Evolutionary conservation across 2,113 vertebrate species (phyloP).

Genomic region (Drymodes brunneopygia): DNA sequence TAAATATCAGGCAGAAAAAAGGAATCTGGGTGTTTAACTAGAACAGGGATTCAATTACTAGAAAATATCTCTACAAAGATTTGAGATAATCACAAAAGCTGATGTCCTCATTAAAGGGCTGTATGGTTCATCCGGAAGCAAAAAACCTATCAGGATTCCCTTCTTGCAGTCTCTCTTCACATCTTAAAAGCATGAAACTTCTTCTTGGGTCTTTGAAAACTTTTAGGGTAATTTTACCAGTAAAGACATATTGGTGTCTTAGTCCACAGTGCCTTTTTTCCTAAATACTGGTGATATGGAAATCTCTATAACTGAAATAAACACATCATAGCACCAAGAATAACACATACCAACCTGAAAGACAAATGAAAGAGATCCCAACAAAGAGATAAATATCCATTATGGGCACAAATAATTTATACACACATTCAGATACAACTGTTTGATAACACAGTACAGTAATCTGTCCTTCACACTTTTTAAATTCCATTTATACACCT

Average conservation of each 20-base stretch:
- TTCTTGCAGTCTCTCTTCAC: neutral
- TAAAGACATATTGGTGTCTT: neutral
- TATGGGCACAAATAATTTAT: neutral
- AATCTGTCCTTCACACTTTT: neutral
- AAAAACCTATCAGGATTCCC: neutral
- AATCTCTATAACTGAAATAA: neutral
- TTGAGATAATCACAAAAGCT: conserved; percentile 1
- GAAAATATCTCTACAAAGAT: neutral
- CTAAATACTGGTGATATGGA: neutral
- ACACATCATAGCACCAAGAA: neutral
- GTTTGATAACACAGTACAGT: neutral
- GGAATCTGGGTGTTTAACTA: neutral
- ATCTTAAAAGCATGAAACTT: neutral
- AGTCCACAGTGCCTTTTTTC: neutral
- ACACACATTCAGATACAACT: neutral
- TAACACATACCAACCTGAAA: neutral
- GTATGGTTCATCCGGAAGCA: neutral
- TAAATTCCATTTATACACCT: neutral
- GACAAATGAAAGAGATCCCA: neutral
- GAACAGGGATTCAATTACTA: neutral
- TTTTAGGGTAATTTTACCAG: neutral
- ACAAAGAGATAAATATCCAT: neutral
- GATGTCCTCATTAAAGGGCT: neutral
- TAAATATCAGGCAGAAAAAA: neutral
- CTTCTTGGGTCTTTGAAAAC: neutral